These are phyloP conservation scores for Pseudopleuronectes americanus DNA, from an alignment of 2,797 vertebrate genomes.

Conservation along the genomic window DNA sequence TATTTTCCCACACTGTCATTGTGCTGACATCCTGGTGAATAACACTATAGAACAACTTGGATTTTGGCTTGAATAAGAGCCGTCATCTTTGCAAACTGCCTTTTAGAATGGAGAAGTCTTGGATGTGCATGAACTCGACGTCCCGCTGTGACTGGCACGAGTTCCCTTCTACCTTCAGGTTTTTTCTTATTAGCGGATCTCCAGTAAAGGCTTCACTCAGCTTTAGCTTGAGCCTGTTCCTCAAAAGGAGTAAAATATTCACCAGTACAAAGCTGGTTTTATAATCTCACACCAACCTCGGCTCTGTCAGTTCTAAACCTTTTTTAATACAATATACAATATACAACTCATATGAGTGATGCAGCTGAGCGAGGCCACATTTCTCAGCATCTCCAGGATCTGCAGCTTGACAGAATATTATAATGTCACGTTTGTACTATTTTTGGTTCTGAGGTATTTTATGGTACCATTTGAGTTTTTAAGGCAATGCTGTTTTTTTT, in stretches of 20 bases:
- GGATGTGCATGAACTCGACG: not conserved
- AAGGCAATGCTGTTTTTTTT: constrained; percentile 10
- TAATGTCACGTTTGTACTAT: constrained; percentile 12
- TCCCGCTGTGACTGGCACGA: not conserved
- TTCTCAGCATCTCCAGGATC: constrained; percentile 14
- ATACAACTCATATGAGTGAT: not conserved
- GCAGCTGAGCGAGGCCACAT: constrained; percentile 3
- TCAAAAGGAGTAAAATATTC: not conserved
- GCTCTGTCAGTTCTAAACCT: too few species aligned
- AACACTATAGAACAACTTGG: too few species aligned
- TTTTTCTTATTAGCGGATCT: not conserved
- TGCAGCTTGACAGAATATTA: too few species aligned
- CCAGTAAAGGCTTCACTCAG: not conserved
- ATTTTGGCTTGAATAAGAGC: too few species aligned
- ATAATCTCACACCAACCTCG: not conserved
- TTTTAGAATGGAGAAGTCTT: not conserved
- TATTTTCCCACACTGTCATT: too few species aligned
- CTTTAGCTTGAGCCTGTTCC: not conserved
- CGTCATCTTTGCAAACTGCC: too few species aligned
- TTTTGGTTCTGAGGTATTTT: not conserved
- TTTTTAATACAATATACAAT: too few species aligned
- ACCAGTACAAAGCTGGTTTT: not conserved
- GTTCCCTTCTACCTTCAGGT: not conserved
- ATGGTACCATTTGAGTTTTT: constrained; percentile 12
- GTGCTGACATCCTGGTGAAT: too few species aligned